Conservation (phyloP, 2,797 vertebrate species). For the Knipowitschia caucasica region DNA sequence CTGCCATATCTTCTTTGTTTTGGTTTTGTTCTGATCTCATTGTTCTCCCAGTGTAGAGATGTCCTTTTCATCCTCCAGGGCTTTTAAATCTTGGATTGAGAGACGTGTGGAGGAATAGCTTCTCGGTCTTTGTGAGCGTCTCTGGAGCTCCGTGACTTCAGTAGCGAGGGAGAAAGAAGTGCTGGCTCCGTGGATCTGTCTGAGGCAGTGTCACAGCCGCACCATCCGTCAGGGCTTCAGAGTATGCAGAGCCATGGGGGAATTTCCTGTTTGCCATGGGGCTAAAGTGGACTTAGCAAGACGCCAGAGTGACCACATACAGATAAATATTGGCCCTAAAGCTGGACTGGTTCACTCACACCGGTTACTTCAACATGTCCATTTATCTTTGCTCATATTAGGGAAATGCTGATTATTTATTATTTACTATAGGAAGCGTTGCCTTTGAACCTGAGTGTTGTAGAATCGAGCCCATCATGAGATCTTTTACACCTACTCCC, state of each 20-base stretch:
- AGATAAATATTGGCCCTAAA: constrained; percentile 28
- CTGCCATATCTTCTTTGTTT: constrained; percentile 28
- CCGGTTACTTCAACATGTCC: too few species aligned
- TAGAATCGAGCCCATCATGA: too few species aligned
- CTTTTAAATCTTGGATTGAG: constrained; percentile 27
- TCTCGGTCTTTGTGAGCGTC: constrained; percentile 37
- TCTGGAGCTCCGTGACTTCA: constrained; percentile 44
- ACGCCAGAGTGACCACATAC: constrained; percentile 51
- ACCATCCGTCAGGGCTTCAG: constrained; percentile 37
- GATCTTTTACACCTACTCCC: too few species aligned
- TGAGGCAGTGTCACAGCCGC: constrained; percentile 48
- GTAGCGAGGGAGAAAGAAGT: constrained; percentile 14
- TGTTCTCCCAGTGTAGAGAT: constrained; percentile 25
- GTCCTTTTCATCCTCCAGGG: constrained; percentile 18
- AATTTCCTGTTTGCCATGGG: constrained; percentile 53
- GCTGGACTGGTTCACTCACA: constrained; percentile 31
- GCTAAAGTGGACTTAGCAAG: constrained; percentile 56
- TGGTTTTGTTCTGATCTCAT: constrained; percentile 20
- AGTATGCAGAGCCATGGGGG: constrained; percentile 40
- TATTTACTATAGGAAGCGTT: too few species aligned
- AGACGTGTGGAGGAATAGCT: constrained; percentile 28
- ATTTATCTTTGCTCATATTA: too few species aligned
- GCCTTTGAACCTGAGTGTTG: too few species aligned
- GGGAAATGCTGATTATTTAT: too few species aligned
- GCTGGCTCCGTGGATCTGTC: constrained; percentile 36